Evolutionary conservation across 2,888 invertebrate genomes (phyloP).

Genomic region (Exephanes ischioxanthus): DNA sequence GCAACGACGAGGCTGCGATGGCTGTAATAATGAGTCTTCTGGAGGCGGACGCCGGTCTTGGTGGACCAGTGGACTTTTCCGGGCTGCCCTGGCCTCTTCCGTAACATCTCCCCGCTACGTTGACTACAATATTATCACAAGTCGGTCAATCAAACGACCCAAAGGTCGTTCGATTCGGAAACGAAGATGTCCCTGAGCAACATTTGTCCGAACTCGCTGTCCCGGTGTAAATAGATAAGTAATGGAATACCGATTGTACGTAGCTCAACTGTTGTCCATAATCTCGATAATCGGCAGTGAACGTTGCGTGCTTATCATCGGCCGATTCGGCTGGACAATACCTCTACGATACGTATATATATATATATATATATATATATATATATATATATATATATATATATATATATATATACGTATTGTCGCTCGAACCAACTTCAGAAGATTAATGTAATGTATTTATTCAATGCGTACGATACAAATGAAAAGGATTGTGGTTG

Average conservation of each 20-base stretch:
- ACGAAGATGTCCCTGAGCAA: constrained; percentile 84
- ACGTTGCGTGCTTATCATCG: background rate
- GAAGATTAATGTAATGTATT: constrained; percentile 22
- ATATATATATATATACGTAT: background rate
- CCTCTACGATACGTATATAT: constrained; percentile 15
- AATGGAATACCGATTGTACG: constrained; percentile 71
- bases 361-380: constrained; percentile 12
- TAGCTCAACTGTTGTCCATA: constrained; percentile 72
- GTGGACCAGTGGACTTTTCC: constrained; percentile 94
- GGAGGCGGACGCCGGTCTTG: constrained; percentile 95
- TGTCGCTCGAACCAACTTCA: background rate
- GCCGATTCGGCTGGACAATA: constrained; percentile 19
- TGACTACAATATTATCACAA: constrained; percentile 9
- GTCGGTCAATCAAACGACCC: constrained; percentile 72
- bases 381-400: background rate
- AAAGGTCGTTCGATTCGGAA: constrained; percentile 66
- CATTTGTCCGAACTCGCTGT: constrained; percentile 82
- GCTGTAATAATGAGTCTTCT: constrained; percentile 96
- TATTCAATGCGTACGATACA: constrained; percentile 33
- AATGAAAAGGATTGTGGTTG: constrained; percentile 60
- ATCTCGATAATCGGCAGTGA: constrained; percentile 7
- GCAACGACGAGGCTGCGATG: constrained; percentile 96
- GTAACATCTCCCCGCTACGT: constrained; percentile 77
- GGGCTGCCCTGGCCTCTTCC: constrained; percentile 95
- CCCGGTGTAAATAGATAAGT: constrained; percentile 72